Conservation (phyloP, 2,797 vertebrate genomes). For the Pangasius macronema region DNA sequence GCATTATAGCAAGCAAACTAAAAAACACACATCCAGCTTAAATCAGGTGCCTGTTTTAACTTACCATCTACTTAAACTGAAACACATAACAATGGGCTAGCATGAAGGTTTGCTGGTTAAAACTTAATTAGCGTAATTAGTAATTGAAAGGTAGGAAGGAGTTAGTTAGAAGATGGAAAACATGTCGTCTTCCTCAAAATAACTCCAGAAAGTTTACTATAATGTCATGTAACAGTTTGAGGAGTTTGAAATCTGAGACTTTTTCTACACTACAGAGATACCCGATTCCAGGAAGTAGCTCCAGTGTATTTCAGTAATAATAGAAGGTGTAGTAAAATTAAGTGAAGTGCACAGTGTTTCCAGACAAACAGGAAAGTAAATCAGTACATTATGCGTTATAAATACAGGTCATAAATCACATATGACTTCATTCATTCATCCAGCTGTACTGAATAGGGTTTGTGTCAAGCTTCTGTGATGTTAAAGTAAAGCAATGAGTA, state of each 20-base stretch:
- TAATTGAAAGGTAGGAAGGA: background rate
- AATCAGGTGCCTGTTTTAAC: background rate
- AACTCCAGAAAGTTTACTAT: background rate
- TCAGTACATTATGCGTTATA: background rate
- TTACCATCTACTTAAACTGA: background rate
- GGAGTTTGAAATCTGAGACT: background rate
- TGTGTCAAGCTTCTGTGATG: background rate
- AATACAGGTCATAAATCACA: background rate
- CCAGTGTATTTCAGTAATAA: background rate
- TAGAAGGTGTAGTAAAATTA: background rate
- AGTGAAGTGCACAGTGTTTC: too few species aligned
- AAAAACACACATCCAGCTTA: background rate
- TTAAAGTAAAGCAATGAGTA: background rate
- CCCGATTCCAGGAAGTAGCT: background rate
- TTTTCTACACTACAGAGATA: background rate
- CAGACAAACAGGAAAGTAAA: background rate
- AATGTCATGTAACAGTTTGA: background rate
- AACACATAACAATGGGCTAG: background rate
- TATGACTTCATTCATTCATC: background rate
- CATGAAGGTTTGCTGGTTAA: background rate
- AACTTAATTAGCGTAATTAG: background rate
- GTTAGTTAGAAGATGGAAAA: background rate
- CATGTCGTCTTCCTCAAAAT: background rate
- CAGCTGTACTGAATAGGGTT: background rate
- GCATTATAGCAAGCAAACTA: background rate